phyloP scores from a whole-genome alignment of 1,140 invertebrate genomes.

The Penaeus chinensis region DNA sequence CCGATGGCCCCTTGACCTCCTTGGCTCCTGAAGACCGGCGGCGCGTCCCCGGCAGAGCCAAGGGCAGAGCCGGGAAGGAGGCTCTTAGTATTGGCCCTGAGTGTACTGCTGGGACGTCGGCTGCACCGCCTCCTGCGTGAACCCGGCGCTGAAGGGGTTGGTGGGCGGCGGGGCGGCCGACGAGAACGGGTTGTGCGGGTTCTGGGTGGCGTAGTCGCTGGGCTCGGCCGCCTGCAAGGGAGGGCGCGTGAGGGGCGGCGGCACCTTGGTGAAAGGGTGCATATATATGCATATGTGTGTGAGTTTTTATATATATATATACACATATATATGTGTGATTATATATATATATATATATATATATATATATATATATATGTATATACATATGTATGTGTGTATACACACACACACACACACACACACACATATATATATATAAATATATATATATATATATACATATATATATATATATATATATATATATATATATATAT shows the following conservation, averaged over 20 bases:
- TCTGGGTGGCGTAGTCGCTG: neutral
- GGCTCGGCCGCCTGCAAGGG: neutral
- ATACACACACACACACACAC: neutral
- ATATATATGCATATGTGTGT: too few relatives aligned
- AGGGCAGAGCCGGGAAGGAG: too few relatives aligned
- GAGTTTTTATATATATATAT: neutral
- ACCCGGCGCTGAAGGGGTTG: conserved; percentile 40
- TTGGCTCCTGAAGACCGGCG: too few relatives aligned
- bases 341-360: conserved; percentile 6
- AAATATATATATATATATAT: conserved; percentile 14
- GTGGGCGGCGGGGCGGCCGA: conserved; percentile 5
- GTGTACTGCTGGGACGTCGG: conserved; percentile 15
- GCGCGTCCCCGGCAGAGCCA: too few relatives aligned
- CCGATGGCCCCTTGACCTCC: too few relatives aligned
- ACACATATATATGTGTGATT: neutral
- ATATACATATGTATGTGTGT: neutral
- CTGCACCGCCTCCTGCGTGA: conserved; percentile 27
- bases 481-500: conserved; percentile 16
- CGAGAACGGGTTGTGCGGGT: conserved; percentile 42
- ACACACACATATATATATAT: conserved; percentile 10
- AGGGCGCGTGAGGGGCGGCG: neutral
- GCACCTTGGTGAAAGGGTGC: too few relatives aligned
- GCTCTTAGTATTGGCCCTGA: conserved; percentile 21
- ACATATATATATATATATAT: neutral
- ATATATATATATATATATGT: conserved; percentile 5